Conservation (phyloP, 2,113 vertebrate genomes). For the Cranoglanis bouderius region DNA sequence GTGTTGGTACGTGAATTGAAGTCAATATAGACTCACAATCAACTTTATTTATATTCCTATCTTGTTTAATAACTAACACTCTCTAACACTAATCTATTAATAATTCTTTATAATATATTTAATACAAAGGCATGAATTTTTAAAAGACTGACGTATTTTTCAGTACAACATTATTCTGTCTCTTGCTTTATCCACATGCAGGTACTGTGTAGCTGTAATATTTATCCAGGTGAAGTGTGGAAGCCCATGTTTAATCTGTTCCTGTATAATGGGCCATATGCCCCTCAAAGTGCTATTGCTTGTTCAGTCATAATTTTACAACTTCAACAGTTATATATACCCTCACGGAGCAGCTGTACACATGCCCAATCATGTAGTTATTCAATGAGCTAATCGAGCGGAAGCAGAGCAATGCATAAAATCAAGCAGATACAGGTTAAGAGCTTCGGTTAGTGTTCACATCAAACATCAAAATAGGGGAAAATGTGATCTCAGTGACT, state of each 20-base stretch:
- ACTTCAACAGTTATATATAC: not conserved
- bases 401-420: not conserved
- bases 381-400: not conserved
- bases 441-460: not conserved
- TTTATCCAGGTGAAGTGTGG: not conserved
- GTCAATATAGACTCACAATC: not conserved
- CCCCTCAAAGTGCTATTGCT: not conserved
- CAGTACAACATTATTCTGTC: constrained; percentile 42
- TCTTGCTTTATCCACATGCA: constrained; percentile 2
- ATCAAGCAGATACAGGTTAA: not conserved
- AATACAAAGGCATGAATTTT: constrained; percentile 49
- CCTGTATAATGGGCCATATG: not conserved
- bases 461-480: not conserved
- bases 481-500: not conserved
- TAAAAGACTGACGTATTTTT: constrained; percentile 66
- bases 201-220: not conserved
- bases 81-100: not conserved
- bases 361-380: not conserved
- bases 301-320: not conserved
- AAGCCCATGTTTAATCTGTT: not conserved
- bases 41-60: not conserved
- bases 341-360: not conserved
- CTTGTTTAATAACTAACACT: not conserved
- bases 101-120: not conserved
- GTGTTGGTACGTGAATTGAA: not conserved